Conservation (phyloP, 2,797 vertebrate species). For the Aldrovandia affinis region DNA sequence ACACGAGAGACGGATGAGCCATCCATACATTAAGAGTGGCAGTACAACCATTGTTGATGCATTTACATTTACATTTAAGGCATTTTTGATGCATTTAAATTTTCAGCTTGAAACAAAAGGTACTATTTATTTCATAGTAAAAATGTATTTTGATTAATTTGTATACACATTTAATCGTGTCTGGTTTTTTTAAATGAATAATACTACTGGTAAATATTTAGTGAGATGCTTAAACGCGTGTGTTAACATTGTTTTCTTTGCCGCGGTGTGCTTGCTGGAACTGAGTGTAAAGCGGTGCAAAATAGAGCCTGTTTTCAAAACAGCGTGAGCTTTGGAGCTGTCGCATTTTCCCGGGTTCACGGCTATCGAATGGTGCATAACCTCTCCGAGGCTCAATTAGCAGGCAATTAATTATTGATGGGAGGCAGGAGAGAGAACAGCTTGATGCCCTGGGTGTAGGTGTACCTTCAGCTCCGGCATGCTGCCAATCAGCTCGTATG, state of each 20-base stretch:
- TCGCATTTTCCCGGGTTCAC: slow-evolving; percentile 66
- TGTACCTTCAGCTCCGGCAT: slow-evolving; percentile 98
- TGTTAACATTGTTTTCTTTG: neutral
- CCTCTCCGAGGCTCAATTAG: slow-evolving; percentile 81
- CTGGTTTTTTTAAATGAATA: neutral
- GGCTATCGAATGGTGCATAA: slow-evolving; percentile 72
- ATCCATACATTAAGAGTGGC: neutral
- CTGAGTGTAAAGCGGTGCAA: neutral
- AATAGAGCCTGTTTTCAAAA: slow-evolving; percentile 47
- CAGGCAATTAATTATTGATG: slow-evolving; percentile 79
- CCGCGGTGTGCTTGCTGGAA: slow-evolving; percentile 59
- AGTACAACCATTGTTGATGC: too few relatives aligned
- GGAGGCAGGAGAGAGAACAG: slow-evolving; percentile 13
- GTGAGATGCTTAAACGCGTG: neutral
- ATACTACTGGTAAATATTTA: neutral
- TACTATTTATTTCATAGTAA: neutral
- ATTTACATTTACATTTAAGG: too few relatives aligned
- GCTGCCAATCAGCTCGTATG: slow-evolving; percentile 94
- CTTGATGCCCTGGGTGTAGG: neutral
- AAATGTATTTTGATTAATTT: neutral
- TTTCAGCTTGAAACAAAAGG: neutral
- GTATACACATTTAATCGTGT: neutral
- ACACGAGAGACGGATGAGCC: neutral
- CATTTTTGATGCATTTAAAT: neutral
- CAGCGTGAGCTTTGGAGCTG: slow-evolving; percentile 53